Evolutionary conservation across 2,888 invertebrate genomes (phyloP).

Genomic region (Diaperis boleti): DNA sequence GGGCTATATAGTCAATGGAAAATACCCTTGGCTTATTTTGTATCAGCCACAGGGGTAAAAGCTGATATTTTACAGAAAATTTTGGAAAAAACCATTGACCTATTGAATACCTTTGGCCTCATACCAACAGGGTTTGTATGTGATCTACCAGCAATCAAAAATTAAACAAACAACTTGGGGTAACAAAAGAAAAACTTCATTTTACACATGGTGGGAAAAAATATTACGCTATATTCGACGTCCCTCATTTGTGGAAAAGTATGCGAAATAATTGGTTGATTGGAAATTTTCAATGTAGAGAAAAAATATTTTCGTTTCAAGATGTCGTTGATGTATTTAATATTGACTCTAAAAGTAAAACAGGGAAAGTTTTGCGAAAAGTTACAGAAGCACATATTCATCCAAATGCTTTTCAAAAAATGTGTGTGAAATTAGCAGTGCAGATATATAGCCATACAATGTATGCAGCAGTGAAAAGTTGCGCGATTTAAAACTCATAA

Average conservation of each 20-base stretch:
- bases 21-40: not conserved
- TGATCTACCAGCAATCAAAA: not conserved
- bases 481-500: no score
- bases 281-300: not conserved
- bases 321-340: not conserved
- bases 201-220: no score
- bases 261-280: no score
- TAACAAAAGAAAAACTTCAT: not conserved
- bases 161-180: not conserved
- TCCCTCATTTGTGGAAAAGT: no score
- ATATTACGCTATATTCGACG: no score
- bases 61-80: no score
- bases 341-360: not conserved
- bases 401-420: slow-evolving; percentile 10
- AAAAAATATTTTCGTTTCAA: not conserved
- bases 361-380: no score
- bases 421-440: not conserved
- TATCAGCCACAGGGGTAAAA: not conserved
- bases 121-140: no score
- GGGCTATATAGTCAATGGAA: not conserved
- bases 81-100: no score
- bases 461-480: not conserved
- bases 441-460: not conserved
- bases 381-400: not conserved
- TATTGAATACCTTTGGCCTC: no score